These are phyloP conservation scores for Pagrus major DNA, from an alignment of 2,113 vertebrate genomes.

Conservation along the genomic window DNA sequence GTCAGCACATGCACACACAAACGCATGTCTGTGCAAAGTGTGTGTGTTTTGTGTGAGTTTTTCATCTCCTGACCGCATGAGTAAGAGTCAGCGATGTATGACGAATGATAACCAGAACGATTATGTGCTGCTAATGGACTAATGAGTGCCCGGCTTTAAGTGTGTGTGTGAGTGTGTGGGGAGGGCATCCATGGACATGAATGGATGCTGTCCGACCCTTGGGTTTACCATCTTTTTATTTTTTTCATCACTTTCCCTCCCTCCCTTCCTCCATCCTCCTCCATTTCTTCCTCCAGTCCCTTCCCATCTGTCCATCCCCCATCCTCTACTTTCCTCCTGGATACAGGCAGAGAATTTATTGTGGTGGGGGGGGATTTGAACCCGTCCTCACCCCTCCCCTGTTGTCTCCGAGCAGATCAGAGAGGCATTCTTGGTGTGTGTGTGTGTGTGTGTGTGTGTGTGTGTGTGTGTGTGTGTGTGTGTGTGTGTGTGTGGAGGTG, in stretches of 20 bases:
- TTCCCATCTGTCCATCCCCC: constrained; percentile 41
- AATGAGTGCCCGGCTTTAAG: constrained; percentile 21
- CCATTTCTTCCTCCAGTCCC: constrained; percentile 26
- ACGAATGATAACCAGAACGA: constrained; percentile 50
- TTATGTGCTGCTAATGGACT: constrained; percentile 49
- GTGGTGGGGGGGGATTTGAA: constrained; percentile 44
- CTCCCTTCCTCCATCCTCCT: constrained; percentile 10
- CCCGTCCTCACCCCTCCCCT: constrained; percentile 29
- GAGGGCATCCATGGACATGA: neutral
- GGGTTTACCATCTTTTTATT: constrained; percentile 35
- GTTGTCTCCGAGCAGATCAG: constrained; percentile 68
- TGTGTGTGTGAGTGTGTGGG: constrained; percentile 4
- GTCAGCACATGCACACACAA: constrained; percentile 5
- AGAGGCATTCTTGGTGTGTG: constrained; percentile 31
- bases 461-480: neutral
- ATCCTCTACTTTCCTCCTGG: constrained; percentile 27
- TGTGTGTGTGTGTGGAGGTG: neutral
- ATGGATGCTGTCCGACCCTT: constrained; percentile 12
- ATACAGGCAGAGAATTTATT: constrained; percentile 62
- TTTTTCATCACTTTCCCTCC: constrained; percentile 17
- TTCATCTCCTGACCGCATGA: neutral
- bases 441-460: constrained; percentile 18
- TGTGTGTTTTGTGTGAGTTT: neutral
- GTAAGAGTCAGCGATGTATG: constrained; percentile 50
- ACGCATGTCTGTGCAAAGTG: neutral